A percentile compares a stretch with the other conserved stretches of the same genome.
Conservation (phyloP, 92 coral and sea anemone species). For the Isaurus tuberculatus region DNA sequence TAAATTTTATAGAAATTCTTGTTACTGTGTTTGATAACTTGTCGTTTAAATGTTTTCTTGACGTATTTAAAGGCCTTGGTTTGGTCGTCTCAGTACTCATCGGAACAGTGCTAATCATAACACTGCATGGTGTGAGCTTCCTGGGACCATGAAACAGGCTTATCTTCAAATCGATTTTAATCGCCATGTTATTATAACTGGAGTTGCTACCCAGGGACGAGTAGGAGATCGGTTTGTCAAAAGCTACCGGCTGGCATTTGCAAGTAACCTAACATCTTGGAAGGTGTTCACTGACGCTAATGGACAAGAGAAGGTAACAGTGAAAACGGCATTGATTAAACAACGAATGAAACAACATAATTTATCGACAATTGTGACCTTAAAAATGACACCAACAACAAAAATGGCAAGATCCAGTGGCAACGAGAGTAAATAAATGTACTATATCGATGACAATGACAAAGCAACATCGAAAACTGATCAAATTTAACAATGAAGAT, state of each 20-base stretch:
- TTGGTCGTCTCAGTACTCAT: slow-evolving; percentile 8
- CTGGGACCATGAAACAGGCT: not conserved
- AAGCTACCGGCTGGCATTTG: slow-evolving; percentile 26
- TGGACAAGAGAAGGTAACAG: slow-evolving; percentile 26
- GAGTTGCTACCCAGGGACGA: slow-evolving; percentile 58
- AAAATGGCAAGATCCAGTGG: no score
- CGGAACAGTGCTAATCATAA: no score
- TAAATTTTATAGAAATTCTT: no score
- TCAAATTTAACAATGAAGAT: no score
- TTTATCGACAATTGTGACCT: no score
- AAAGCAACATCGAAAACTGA: no score
- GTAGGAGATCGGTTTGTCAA: slow-evolving; percentile 19
- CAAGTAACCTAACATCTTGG: slow-evolving; percentile 18
- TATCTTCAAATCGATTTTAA: slow-evolving; percentile 53
- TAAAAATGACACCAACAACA: no score
- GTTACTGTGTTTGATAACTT: no score
- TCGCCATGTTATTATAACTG: slow-evolving; percentile 38
- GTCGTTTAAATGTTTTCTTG: not conserved
- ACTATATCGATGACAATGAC: no score
- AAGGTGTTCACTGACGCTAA: not conserved
- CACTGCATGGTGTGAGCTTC: slow-evolving; percentile 28
- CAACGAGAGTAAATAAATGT: no score
- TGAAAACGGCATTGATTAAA: not conserved
- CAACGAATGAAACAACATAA: no score
- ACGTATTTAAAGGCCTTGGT: slow-evolving; percentile 12